These are phyloP conservation scores for Eonycteris spelaea DNA, from an alignment of 2,113 vertebrate genomes.

Conservation along the genomic window DNA sequence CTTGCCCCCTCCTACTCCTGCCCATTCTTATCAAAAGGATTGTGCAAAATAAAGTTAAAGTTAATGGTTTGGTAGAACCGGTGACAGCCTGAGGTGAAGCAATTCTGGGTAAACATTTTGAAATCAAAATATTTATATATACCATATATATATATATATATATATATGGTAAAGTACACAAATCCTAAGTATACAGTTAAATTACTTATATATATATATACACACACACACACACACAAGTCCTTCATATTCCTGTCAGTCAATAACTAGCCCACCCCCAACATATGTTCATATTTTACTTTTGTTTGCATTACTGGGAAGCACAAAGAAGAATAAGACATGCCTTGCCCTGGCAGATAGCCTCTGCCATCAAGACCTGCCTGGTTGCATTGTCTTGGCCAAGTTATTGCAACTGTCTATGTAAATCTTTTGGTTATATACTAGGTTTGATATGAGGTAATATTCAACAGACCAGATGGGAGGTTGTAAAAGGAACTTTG, in stretches of 20 bases:
- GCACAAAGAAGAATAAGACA: not conserved
- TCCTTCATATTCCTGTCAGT: not conserved
- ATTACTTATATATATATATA: not conserved
- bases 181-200: not conserved
- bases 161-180: not conserved
- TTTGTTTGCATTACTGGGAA: not conserved
- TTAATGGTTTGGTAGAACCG: not conserved
- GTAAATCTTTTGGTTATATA: not conserved
- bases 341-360: not conserved
- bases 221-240: not conserved
- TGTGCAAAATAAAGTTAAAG: not conserved
- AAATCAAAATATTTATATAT: not conserved
- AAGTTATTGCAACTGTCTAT: not conserved
- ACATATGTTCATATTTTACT: not conserved
- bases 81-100: not conserved
- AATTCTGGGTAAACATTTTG: not conserved
- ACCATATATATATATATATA: too few relatives aligned
- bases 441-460: not conserved
- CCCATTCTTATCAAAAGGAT: not conserved
- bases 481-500: not conserved
- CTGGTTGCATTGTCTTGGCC: not conserved
- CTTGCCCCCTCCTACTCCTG: rapidly evolving
- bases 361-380: not conserved
- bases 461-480: not conserved
- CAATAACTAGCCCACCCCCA: not conserved